Evolutionary conservation across 1,140 invertebrate species (phyloP), one percentile per base, ranked within the genome.

Genomic region (Calliopsis andreniformis): DNA sequence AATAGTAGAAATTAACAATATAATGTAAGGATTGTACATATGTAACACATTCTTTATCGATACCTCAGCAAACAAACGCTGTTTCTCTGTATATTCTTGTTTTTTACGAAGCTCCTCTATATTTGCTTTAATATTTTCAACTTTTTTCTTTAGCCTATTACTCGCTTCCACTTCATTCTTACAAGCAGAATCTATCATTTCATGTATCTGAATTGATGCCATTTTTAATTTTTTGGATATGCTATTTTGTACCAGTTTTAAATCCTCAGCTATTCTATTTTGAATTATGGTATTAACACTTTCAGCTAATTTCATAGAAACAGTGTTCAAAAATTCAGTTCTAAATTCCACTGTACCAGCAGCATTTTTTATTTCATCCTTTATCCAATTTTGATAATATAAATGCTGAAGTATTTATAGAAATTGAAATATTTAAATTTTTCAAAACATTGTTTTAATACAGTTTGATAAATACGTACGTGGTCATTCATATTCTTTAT

Each of bases 251-350:
- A 91, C 45, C 12, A 14, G 42, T 23, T 72, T 78, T 18, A 92
- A 77, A 73, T 89, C 89, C 43, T 88, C 81, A 2, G 82, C 71
- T 30, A 91, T 82, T 72, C 86, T 86, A 49, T 78, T 88, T 25
- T 89, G 55, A 25, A 91, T 77, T 6, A 88, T 67, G 59, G 85
- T 42, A 4, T 82, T 62, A 45, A 91, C 85, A 76, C 86, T 87
- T 14, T 85, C 53, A n/a, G 85, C 81, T 12, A 91, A 63, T 71
- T 68, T 82, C 12, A 55, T 4, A 18, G 83, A 86, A 43, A 86
- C 68, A 23, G 78, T 67, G 55, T 77, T 64, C 3, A 91, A 69
- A 10, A 69, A 58, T 58, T 84, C 53, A 3, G 71, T 64, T 76
- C 90, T 86, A 39, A 72, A 47, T 25, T 90, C 68, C 5, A 87